Percentiles rank a stretch among this genome's conserved stretches.
phyloP scores from a whole-genome alignment of 2,797 vertebrate genomes.

The Arnoldichthys spilopterus region DNA sequence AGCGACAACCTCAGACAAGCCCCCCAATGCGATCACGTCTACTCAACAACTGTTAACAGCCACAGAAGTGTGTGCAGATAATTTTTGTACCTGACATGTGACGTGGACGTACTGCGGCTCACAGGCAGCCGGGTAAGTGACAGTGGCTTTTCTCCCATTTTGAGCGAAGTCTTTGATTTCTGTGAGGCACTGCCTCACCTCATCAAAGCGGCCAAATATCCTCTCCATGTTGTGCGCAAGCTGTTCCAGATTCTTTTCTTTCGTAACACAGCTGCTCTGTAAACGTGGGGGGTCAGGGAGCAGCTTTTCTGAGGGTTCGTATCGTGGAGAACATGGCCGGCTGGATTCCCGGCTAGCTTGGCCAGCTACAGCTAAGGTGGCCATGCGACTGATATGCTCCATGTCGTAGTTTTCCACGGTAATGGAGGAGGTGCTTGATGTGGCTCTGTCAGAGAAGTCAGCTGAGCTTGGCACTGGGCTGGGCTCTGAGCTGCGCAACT shows the following conservation, averaged over 20 bases:
- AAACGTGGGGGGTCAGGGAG: slow-evolving; percentile 62
- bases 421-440: slow-evolving; percentile 71
- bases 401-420: slow-evolving; percentile 74
- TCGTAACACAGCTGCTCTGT: slow-evolving; percentile 61
- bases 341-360: slow-evolving; percentile 74
- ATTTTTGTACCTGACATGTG: slow-evolving; percentile 88
- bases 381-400: slow-evolving; percentile 72
- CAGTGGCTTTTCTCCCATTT: slow-evolving; percentile 75
- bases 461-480: slow-evolving; percentile 78
- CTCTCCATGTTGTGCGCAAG: slow-evolving; percentile 80
- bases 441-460: slow-evolving; percentile 78
- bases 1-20: slow-evolving; percentile 17
- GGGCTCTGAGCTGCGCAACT: slow-evolving; percentile 80
- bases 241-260: slow-evolving; percentile 71
- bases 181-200: slow-evolving; percentile 81
- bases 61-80: slow-evolving; percentile 16
- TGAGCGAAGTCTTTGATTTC: slow-evolving; percentile 82
- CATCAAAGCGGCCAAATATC: slow-evolving; percentile 79
- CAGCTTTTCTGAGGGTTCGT: slow-evolving; percentile 61
- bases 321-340: slow-evolving; percentile 74
- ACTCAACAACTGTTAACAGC: slow-evolving; percentile 45
- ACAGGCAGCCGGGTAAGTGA: slow-evolving; percentile 78
- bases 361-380: slow-evolving; percentile 65
- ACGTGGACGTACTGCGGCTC: slow-evolving; percentile 87
- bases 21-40: too few relatives aligned